Conservation (phyloP, 2,797 vertebrate genomes). For the Malacoctenus gilli region DNA sequence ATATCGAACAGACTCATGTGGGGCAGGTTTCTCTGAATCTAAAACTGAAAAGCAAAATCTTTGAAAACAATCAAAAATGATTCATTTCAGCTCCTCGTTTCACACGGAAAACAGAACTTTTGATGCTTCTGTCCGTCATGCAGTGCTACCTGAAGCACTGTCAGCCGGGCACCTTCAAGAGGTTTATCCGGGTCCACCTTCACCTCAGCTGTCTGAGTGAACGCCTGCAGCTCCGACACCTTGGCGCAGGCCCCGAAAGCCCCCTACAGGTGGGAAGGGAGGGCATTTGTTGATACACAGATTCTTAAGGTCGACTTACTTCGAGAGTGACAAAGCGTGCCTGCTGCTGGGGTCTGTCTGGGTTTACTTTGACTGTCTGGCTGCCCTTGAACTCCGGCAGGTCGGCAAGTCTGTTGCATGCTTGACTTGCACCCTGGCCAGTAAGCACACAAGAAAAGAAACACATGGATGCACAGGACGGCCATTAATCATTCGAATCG, state of each 20-base stretch:
- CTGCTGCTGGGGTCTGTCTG: slow-evolving; percentile 88
- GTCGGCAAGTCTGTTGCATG: slow-evolving; percentile 76
- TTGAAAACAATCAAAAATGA: background rate
- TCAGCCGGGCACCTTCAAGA: slow-evolving; percentile 88
- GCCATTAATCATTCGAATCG: slow-evolving; percentile 5
- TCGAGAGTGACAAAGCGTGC: slow-evolving; percentile 84
- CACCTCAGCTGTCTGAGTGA: slow-evolving; percentile 81
- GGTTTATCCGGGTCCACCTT: slow-evolving; percentile 98
- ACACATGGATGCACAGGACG: slow-evolving; percentile 15
- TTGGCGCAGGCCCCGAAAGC: slow-evolving; percentile 82
- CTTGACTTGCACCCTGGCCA: slow-evolving; percentile 82
- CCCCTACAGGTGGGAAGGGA: slow-evolving; percentile 80
- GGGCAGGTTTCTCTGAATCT: too few relatives aligned
- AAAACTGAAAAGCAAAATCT: too few relatives aligned
- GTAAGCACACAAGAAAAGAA: slow-evolving; percentile 41
- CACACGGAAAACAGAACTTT: background rate
- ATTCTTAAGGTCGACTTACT: slow-evolving; percentile 82
- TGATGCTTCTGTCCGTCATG: background rate
- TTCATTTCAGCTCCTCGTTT: background rate
- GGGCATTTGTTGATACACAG: background rate
- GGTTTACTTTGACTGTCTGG: slow-evolving; percentile 89
- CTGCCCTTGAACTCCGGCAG: slow-evolving; percentile 85
- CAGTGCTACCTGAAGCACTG: slow-evolving; percentile 87
- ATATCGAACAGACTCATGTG: background rate
- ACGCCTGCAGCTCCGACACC: slow-evolving; percentile 81